Evolutionary conservation across 2,888 invertebrate genomes (phyloP), one percentile per base, ranked within the genome.

Genomic region (Thereva nobilitata): DNA sequence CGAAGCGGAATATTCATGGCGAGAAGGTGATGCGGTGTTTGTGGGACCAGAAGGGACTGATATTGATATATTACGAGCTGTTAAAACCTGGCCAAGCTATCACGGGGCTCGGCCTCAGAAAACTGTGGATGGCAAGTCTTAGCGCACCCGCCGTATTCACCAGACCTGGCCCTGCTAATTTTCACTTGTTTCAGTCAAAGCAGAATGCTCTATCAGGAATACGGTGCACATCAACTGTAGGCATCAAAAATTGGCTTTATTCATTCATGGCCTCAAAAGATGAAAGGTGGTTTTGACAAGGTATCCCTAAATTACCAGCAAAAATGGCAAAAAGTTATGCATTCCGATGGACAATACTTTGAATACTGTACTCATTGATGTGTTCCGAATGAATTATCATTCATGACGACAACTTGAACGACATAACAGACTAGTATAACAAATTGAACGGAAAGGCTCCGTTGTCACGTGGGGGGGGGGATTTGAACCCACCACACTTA

Each of bases 1-100:
- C 59, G 42, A 65, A 68, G n/a, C 68, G 61, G 44, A 66, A 68
- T 66, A 65, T 68, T 40, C 65, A 68, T 53, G 54, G 65, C 12
- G 12, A 49, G 40, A 68, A 68, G 65, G 12, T 68, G 10, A 53
- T 65, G 49, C 59, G 55, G 61, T 53, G 55, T 66, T 66, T 68
- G 61, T 65, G 63, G 61, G 50, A 66, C 34, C 57, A 50, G 42
- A 57, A 54, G 41, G 41, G 54, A 41, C 42, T 61, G 3, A n/a
- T 64, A 7, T 52, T n/a, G n/a, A n/a, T n/a, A n/a, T n/a, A 67
- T 64, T 64, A 64, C 10, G 67, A 67, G 42, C 67, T 67, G 56
- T 37, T 67, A 40, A 67, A 67, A 63, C 38, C 49, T 10, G 55
- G 67, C 37, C 6, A 67, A 52, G 52, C 67, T 12, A 64, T 64